Conservation (phyloP, 37 sponge, comb jelly and placozoan genomes). For the Spongilla lacustris region DNA sequence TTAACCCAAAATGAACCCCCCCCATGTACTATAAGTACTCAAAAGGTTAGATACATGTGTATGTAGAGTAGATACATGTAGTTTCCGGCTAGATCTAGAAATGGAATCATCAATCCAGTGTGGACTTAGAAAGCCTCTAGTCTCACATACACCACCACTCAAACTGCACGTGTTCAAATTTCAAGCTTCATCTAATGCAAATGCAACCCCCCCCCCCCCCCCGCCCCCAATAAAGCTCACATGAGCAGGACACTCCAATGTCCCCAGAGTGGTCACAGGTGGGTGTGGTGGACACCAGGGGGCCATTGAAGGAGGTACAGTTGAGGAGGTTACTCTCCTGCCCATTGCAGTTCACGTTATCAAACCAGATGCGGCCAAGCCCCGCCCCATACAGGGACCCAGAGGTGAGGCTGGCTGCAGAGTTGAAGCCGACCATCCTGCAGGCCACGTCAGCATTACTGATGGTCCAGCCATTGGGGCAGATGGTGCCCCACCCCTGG, state of each 20-base stretch:
- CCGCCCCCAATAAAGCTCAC: background rate
- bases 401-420: background rate
- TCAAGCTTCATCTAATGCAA: no score
- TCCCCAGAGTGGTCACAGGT: background rate
- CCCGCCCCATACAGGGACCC: background rate
- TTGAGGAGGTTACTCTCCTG: background rate
- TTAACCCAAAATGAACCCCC: no score
- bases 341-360: constrained; percentile 9
- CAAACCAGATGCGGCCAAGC: constrained; percentile 13
- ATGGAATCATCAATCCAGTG: no score
- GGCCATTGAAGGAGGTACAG: constrained; percentile 3
- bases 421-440: constrained; percentile 43
- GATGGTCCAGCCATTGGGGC: constrained; percentile 55
- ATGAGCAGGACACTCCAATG: constrained; percentile 1
- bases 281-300: background rate
- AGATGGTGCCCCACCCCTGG: constrained; percentile 69
- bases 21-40: no score
- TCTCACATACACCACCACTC: no score
- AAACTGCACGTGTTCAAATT: no score
- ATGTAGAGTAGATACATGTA: no score
- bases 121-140: no score
- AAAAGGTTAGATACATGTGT: no score
- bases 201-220: background rate
- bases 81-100: no score
- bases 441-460: constrained; percentile 64